Conservation (phyloP, 2,797 vertebrate species). For the Luscinia luscinia region DNA sequence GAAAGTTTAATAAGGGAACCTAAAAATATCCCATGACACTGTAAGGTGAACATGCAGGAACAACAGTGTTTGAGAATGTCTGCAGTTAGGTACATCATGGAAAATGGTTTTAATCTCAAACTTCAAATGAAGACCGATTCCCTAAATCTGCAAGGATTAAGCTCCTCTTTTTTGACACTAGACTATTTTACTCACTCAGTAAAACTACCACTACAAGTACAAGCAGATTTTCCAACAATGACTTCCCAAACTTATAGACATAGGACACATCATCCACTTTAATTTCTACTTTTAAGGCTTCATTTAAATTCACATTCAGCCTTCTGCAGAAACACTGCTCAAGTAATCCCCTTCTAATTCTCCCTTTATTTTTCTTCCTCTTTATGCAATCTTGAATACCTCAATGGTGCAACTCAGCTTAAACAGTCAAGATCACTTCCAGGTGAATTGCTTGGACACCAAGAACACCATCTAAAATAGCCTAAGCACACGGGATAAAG, state of each 20-base stretch:
- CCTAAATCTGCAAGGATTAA: neutral
- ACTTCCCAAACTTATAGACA: neutral
- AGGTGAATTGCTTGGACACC: neutral
- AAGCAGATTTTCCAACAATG: neutral
- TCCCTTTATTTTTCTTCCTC: neutral
- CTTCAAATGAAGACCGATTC: neutral
- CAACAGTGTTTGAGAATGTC: neutral
- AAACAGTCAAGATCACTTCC: neutral
- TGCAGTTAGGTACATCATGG: neutral
- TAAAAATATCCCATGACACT: neutral
- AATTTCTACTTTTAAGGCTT: conserved; percentile 12
- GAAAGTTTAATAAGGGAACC: neutral
- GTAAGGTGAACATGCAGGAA: neutral
- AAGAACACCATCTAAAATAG: neutral
- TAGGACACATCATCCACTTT: neutral
- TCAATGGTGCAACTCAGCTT: neutral
- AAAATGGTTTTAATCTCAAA: neutral
- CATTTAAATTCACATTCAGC: neutral
- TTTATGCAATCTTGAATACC: neutral
- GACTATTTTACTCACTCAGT: neutral
- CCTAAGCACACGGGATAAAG: neutral
- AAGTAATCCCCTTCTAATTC: neutral
- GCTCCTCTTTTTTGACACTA: neutral
- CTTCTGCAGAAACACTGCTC: neutral
- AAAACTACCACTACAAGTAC: neutral